These are phyloP conservation scores for Leptopilina myrica DNA, from an alignment of 2,888 invertebrate species.

Conservation along the genomic window DNA sequence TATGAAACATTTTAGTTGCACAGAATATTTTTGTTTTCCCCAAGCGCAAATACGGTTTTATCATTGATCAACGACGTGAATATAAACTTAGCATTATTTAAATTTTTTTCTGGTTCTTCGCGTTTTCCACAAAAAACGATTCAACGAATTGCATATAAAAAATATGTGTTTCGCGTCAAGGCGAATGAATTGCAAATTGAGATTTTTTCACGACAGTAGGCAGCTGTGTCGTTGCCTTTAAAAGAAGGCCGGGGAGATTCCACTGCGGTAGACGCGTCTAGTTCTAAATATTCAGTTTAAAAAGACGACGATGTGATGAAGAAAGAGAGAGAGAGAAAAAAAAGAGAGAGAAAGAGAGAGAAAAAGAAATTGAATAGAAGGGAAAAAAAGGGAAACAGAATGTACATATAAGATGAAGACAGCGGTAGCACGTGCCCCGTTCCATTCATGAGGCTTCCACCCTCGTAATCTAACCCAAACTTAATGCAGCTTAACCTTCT, in stretches of 20 bases:
- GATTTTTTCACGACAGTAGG: conserved; percentile 56
- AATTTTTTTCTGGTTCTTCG: conserved; percentile 7
- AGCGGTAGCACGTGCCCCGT: conserved; percentile 73
- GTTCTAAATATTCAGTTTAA: conserved; percentile 52
- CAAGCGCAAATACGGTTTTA: too few relatives aligned
- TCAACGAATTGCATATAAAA: conserved; percentile 45
- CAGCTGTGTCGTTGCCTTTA: conserved; percentile 62
- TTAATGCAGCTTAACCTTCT: conserved; percentile 63
- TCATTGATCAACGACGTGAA: too few relatives aligned
- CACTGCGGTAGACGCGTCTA: conserved; percentile 55
- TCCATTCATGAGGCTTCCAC: conserved; percentile 69
- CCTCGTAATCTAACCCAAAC: conserved; percentile 69
- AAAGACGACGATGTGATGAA: conserved; percentile 46
- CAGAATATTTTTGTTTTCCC: too few relatives aligned
- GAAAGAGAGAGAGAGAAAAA: conserved; percentile 56
- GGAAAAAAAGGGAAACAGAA: conserved; percentile 41
- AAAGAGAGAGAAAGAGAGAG: too few relatives aligned
- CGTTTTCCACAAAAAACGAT: conserved; percentile 13
- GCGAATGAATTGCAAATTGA: conserved; percentile 67
- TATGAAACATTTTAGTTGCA: too few relatives aligned
- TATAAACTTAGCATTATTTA: background rate
- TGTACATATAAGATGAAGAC: conserved; percentile 47
- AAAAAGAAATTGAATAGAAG: conserved; percentile 49
- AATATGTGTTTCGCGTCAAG: conserved; percentile 48
- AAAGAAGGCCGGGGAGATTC: conserved; percentile 57